Base-by-base conservation (phyloP, 1,140 invertebrate species). In the Atta cephalotes region DNA sequence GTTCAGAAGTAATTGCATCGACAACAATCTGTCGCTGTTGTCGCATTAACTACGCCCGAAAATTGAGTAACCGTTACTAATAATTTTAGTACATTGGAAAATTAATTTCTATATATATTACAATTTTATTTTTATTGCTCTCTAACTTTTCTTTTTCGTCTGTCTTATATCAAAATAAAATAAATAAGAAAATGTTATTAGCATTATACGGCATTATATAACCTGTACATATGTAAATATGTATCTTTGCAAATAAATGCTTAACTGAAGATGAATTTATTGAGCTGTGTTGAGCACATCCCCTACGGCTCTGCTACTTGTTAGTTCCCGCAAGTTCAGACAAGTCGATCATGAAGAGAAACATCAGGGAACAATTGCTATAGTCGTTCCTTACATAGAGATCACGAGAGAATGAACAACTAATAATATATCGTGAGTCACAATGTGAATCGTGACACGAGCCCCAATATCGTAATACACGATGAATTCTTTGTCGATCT, bases 341-440 rank as follows among this genome's bases (percentile, higher is more conserved):
- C 39, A 45, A 14, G 58, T 60, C 56, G 62, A 25, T 2, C 28
- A 53, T 21, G 28, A 70, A 39, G 14, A 79, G 70, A 86, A 77
- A 49, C 60, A 65, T 63, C 71, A 35, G 28, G 45, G 58, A 39
- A 51, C 84, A 86, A 86, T 91, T 86, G 78, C 82, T 79, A 39
- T 39, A 85, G 80, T 39, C 12, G 62, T 87, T 89, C 87, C 66
- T 70, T 80, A 66, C 53, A 62, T 84, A 82, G 58, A 78, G 88
- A 79, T 82, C 89, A 88, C 84, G 89, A 91, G 78, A 91, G 72
- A 88, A 88, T 35, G 72, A 87, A 81, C 81, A 74, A 76, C 76
- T 91, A 91, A 92, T 92, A 86, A 92, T 86, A 88, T 85, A 31
- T 91, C 89, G 90, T 90, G 91, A 92, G 78, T 92, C 89, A 91